Evolutionary conservation across 2,888 invertebrate genomes (phyloP).

Genomic region (Baccha elongata): DNA sequence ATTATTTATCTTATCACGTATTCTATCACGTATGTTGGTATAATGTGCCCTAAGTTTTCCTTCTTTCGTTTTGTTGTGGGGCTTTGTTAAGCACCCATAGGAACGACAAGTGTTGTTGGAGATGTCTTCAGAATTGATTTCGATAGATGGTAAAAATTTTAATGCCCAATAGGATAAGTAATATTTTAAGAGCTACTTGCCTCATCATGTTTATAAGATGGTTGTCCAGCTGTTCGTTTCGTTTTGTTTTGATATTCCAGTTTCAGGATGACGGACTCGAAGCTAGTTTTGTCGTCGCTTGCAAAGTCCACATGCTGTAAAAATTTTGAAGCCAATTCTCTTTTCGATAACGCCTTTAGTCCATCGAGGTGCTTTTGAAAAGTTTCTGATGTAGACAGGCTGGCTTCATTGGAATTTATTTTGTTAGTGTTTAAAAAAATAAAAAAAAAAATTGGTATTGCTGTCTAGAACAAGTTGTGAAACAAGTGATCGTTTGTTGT

Average conservation of each 20-base stretch:
- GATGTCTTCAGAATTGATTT: background rate
- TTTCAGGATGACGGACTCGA: background rate
- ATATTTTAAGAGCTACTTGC: background rate
- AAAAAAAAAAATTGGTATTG: background rate
- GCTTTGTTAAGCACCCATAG: too few species aligned
- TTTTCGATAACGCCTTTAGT: background rate
- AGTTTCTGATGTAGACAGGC: background rate
- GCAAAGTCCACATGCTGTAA: background rate
- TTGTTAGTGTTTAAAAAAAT: too few species aligned
- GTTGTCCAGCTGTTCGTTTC: background rate
- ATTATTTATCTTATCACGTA: too few species aligned
- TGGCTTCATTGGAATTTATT: background rate
- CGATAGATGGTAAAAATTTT: background rate
- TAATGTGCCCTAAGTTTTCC: too few species aligned
- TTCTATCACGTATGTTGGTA: too few species aligned
- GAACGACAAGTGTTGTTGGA: background rate
- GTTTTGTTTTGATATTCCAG: background rate
- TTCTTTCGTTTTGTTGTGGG: too few species aligned
- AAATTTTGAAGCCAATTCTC: background rate
- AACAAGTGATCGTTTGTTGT: conserved; percentile 32
- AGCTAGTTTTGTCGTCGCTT: background rate
- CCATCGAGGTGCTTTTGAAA: background rate
- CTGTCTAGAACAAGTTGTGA: background rate
- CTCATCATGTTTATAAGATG: background rate
- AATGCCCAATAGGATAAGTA: background rate